These are phyloP conservation scores for Sphaeramia orbicularis DNA, from an alignment of 2,797 vertebrate genomes.

Conservation along the genomic window DNA sequence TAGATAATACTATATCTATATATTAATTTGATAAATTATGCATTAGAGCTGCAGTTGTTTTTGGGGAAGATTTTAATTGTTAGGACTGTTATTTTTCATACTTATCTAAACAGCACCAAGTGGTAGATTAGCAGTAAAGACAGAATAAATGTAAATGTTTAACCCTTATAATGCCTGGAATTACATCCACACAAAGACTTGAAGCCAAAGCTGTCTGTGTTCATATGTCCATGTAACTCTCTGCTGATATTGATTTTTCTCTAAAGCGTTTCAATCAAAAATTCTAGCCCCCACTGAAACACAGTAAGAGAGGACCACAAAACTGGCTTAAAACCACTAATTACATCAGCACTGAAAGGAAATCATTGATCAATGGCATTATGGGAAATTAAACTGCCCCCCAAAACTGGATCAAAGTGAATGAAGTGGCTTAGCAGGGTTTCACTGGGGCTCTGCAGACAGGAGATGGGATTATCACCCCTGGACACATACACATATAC, in stretches of 20 bases:
- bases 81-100: conserved; percentile 57
- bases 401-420: conserved; percentile 91
- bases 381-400: conserved; percentile 90
- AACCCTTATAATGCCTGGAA: conserved; percentile 12
- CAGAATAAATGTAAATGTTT: conserved; percentile 19
- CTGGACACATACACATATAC: conserved; percentile 26
- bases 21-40: conserved; percentile 68
- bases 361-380: conserved; percentile 92
- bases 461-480: conserved; percentile 71
- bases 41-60: conserved; percentile 58
- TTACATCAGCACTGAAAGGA: conserved; percentile 93
- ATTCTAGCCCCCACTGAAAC: conserved; percentile 75
- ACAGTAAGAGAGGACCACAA: conserved; percentile 79
- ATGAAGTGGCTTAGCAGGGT: conserved; percentile 87
- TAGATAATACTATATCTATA: conserved; percentile 54
- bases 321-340: conserved; percentile 90
- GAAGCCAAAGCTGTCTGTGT: conserved; percentile 13
- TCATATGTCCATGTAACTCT: conserved; percentile 48
- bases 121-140: conserved; percentile 23
- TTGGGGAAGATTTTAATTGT: conserved; percentile 52
- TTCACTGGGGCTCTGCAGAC: conserved; percentile 75
- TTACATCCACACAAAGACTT: conserved; percentile 4
- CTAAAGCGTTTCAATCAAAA: conserved; percentile 87
- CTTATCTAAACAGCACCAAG: conserved; percentile 51
- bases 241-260: conserved; percentile 88